Base-by-base conservation (phyloP, 2,797 vertebrate genomes). In the Microchirus variegatus region DNA sequence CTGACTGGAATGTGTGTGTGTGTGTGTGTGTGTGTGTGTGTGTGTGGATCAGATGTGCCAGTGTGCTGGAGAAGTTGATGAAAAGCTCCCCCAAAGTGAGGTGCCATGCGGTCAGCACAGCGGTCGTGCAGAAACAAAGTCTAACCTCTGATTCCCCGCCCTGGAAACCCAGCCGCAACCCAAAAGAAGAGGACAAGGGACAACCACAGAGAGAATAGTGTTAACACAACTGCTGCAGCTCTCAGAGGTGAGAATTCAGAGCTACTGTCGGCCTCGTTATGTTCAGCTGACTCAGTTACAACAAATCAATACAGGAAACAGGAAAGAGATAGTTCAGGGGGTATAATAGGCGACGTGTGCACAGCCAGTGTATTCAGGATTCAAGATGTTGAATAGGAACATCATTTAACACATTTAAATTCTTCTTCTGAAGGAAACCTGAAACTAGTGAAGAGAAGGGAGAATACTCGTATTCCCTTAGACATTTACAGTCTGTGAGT, bases 141-240 rank as follows among this genome's bases (percentile, higher is more conserved):
- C 96, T 97, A 95, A 98, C 96, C 96, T 98, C 95, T 88, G 92
- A 91, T 52, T 96, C 95, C 93, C 96, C 96, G 86, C 93, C 90
- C 92, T 92, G 93, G 92, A 90, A 86, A 92, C 90, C 89, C 90
- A 89, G 82, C 91, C 84, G 90, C 88, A 89, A 90, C 90, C 87
- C 92, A 89, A 92, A 90, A 92, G 94, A 91, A 93, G 86, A 94
- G 89, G 85, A 93, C 89, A 94, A 84, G 77, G 87, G 81, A 93
- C 87, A 93, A 84, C 84, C 91, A 92, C 63, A 91, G 79, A 92
- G 78, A 93, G 77, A 91, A 91, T 87, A 85, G 74, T 38, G 78
- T 93, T 92, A 93, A 92, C 78, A 91, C 82, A 83, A 38, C 84
- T 76, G 81, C 82, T 78, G 53, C 40, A 10, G 48, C 63, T 84